These are phyloP conservation scores for Sminthurides aquaticus DNA, from an alignment of 2,888 invertebrate genomes.

Conservation along the genomic window DNA sequence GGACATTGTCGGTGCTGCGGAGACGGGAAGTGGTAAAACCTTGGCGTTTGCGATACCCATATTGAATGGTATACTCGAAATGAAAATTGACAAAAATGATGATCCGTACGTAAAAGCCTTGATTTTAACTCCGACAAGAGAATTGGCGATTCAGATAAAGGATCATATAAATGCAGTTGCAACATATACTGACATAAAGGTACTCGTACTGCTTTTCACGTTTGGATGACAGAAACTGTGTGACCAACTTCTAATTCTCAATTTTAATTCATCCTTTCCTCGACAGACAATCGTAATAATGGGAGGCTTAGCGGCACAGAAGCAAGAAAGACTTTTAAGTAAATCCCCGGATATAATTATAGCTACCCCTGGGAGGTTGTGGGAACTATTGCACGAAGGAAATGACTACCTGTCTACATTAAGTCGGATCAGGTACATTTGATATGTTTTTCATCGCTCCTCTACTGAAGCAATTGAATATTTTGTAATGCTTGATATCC, in stretches of 20 bases:
- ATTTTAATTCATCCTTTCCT: too few relatives aligned
- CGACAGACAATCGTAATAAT: constrained; percentile 74
- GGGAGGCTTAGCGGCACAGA: constrained; percentile 88
- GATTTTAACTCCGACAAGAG: constrained; percentile 90
- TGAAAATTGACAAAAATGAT: constrained; percentile 45
- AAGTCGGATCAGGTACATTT: constrained; percentile 59
- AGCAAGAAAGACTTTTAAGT: constrained; percentile 78
- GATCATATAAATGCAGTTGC: constrained; percentile 72
- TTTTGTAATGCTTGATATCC: too few relatives aligned
- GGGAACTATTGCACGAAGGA: constrained; percentile 81
- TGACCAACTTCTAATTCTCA: too few relatives aligned
- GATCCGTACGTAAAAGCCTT: constrained; percentile 64
- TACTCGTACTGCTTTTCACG: constrained; percentile 43
- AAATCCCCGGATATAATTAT: constrained; percentile 87
- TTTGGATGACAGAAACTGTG: too few relatives aligned
- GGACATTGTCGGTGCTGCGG: constrained; percentile 96
- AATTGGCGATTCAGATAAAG: constrained; percentile 88
- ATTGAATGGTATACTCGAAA: constrained; percentile 71
- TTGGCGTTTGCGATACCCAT: constrained; percentile 95
- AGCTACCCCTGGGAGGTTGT: constrained; percentile 92
- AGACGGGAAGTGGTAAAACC: constrained; percentile 98
- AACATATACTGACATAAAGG: constrained; percentile 67
- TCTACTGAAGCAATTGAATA: too few relatives aligned
- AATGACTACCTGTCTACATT: constrained; percentile 68
- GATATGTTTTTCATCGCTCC: too few relatives aligned